Base-by-base conservation (phyloP, 2,113 vertebrate species). In the Menidia beryllina region DNA sequence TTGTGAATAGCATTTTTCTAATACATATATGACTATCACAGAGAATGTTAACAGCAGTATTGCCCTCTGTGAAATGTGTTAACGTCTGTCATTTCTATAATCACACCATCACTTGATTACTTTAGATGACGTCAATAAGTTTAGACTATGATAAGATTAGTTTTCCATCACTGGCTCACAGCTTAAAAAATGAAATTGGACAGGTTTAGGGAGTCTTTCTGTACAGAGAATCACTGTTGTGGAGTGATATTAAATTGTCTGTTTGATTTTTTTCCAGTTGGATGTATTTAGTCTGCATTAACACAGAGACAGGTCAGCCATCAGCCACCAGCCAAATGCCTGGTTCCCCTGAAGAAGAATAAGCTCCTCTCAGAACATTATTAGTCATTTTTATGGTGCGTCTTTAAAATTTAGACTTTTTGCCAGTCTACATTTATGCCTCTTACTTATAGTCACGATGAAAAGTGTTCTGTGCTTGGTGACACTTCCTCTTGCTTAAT, bases 1-100 rank as follows among this genome's bases (percentile, higher is more conserved):
- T 55, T 66, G 13, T 70, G 57, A 15, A 4, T 50, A 9, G 12
- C 5, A 38, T 43, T 71, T 77, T 60, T 49, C 24, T 51, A 54
- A 36, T 19, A 4, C 38, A 4, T 8, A 30, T 30, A 5, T 30
- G 13, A n/a, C 63, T 38, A 2, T 54, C 50, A 17, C 21, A 19
- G 24, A 61, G n/a, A 23, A 3, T 36, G 12, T 34, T 52, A 41
- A 50, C 9, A 0, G 27, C 27, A 59, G 25, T 63, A 25, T 60
- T 23, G 9, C 56, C 11, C 14, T 14, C 41, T 47, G 10, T 71
- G 27, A 7, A 10, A 11, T 43, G 59, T 60, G n/a, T 45, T 6
- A 30, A 30, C 34, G 20, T 61, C 17, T 64, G 45, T 50, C 12
- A 39, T n/a, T 9, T 36, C 13, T 14, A 7, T 4, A 15, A 34